Conservation (phyloP, 2,797 vertebrate species). For the Ambastaia sidthimunki region DNA sequence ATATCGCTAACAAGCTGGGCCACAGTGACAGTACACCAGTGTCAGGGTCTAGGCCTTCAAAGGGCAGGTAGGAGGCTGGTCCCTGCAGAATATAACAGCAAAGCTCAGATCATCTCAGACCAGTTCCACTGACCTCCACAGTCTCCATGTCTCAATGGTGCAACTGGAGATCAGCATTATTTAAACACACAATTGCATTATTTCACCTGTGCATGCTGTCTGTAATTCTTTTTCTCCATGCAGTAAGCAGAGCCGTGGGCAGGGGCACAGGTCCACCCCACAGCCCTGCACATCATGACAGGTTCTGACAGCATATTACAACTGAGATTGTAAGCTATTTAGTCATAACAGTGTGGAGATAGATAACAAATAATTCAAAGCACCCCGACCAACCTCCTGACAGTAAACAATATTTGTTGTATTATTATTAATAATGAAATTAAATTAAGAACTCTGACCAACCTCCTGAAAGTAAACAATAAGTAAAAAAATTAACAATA, state of each 20-base stretch:
- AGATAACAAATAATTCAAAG: neutral
- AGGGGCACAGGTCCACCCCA: constrained; percentile 38
- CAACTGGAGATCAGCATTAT: too few species aligned
- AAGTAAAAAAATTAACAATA: too few species aligned
- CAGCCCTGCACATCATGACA: constrained; percentile 46
- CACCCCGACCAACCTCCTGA: too few species aligned
- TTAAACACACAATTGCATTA: neutral
- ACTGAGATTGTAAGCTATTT: constrained; percentile 33
- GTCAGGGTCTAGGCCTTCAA: constrained; percentile 4
- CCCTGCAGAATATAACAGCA: too few species aligned
- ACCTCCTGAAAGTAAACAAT: too few species aligned
- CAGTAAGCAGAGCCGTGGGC: constrained; percentile 41
- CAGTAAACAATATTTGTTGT: constrained; percentile 14
- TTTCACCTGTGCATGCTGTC: constrained; percentile 50
- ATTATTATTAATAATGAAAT: too few species aligned
- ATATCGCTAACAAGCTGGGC: constrained; percentile 79
- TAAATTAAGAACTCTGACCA: too few species aligned
- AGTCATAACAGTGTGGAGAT: constrained; percentile 31
- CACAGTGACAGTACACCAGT: constrained; percentile 64
- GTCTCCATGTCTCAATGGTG: too few species aligned
- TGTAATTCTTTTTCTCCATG: constrained; percentile 56
- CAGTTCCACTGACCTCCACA: too few species aligned
- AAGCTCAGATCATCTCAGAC: too few species aligned
- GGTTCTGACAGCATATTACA: constrained; percentile 53
- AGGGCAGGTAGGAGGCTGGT: neutral